Evolutionary conservation across 1,140 invertebrate genomes (phyloP), one percentile per base, ranked within the genome.

Genomic region (Drosophila trapezifrons): DNA sequence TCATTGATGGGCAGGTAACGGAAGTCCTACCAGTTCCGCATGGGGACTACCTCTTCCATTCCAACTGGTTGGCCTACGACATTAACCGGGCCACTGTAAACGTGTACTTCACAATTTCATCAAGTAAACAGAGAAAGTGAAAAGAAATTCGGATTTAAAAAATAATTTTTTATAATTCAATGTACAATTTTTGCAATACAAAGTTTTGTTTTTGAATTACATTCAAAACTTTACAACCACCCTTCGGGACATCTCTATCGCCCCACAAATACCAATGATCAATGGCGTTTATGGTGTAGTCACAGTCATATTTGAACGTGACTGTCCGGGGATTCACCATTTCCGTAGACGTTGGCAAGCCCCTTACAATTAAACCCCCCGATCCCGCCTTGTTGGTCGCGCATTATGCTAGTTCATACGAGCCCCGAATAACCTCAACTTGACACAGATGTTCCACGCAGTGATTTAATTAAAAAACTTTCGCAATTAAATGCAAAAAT

Each of bases 391-490:
- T 60, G 37, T 65, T 60, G 27, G n/a, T 35, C 25, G 2, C 12
- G 12, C 81, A 62, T 80, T 76, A 76, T 76, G 63, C 60, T 42
- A 70, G 67, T 66, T 74, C 59, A 74, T 70, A 71, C 55, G 57
- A 70, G 63, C 20, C 25, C 20, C 43, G 27, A 51, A 67, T 49
- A 76, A 80, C 79, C 79, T 67, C 84, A 74, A 54, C 59, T 78
- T 80, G 85, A 90, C 80, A 84, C 85, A 89, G 84, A 90, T 89
- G 84, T 89, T 77, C 80, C 60, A 71, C 62, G 67, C 80, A 89
- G 70, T 89, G 80, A 89, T 89, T 89, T 89, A 89, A 89, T 89
- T 89, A 90, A 90, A 87, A 89, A 89, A 89, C 66, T 90, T 89
- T 89, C 59, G 84, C 83, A 89, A 89, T 89, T 84, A 90, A 87